phyloP scores from a whole-genome alignment of 2,888 invertebrate species.

The Napeogenes inachia region DNA sequence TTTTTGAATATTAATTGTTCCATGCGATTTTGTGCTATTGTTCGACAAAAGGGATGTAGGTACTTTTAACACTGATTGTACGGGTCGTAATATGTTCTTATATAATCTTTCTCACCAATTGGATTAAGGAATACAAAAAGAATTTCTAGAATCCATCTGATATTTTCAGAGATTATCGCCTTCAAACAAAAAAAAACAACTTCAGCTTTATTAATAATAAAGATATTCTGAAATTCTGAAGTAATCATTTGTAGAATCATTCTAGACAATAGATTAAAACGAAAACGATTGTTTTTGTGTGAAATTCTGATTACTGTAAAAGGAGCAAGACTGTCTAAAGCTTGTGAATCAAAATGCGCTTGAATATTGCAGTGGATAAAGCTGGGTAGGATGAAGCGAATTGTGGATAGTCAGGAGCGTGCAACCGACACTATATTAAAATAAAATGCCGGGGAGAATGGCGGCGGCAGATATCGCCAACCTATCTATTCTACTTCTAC shows the following conservation, averaged over 20 bases:
- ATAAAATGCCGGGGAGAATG: constrained; percentile 48
- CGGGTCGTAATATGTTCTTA: too few species aligned
- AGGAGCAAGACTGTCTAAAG: constrained; percentile 47
- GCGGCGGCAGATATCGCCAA: constrained; percentile 37
- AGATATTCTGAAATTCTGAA: neutral
- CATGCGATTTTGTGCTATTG: too few species aligned
- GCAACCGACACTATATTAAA: constrained; percentile 57
- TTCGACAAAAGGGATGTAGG: too few species aligned
- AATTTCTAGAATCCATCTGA: too few species aligned
- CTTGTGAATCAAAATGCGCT: constrained; percentile 52
- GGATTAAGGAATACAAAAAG: too few species aligned
- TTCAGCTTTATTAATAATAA: neutral
- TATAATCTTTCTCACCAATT: too few species aligned
- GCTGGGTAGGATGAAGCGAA: constrained; percentile 42
- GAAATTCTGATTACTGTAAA: constrained; percentile 47
- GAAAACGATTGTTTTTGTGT: constrained; percentile 41
- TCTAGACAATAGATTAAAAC: constrained; percentile 29
- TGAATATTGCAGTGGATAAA: constrained; percentile 47
- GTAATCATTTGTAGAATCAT: constrained; percentile 9
- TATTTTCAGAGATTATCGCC: too few species aligned
- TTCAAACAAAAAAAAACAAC: too few species aligned
- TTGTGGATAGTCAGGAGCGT: constrained; percentile 45
- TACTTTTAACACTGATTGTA: too few species aligned
- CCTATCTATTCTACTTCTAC: constrained; percentile 35
- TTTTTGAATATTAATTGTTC: too few species aligned